These are phyloP conservation scores for Neodiprion virginianus DNA, from an alignment of 1,140 invertebrate species.

Conservation along the genomic window DNA sequence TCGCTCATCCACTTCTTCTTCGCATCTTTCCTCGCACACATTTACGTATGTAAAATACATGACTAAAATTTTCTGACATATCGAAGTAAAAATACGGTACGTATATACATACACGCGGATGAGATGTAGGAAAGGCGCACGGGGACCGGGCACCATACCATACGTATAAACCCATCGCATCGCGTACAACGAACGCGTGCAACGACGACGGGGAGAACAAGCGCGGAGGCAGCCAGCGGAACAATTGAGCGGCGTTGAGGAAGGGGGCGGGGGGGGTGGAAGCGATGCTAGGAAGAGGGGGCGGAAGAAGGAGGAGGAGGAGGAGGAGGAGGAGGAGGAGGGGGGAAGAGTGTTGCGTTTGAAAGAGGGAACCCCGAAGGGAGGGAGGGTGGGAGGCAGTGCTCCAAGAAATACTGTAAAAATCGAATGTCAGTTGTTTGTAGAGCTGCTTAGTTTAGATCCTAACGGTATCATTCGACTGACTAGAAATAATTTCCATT, in stretches of 20 bases:
- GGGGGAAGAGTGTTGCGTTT: slow-evolving; percentile 18
- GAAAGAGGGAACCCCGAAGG: background rate
- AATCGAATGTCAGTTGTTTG: slow-evolving; percentile 7
- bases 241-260: background rate
- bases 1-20: too few relatives aligned
- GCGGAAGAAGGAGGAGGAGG: background rate
- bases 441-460: background rate
- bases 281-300: too few relatives aligned
- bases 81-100: background rate
- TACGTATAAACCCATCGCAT: too few relatives aligned
- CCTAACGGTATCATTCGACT: background rate
- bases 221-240: slow-evolving; percentile 2
- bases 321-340: slow-evolving; percentile 19
- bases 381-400: background rate
- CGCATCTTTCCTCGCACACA: too few relatives aligned
- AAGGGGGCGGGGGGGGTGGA: background rate
- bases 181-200: background rate
- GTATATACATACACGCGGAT: background rate
- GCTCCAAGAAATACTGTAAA: slow-evolving; percentile 3
- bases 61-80: too few relatives aligned
- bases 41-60: too few relatives aligned
- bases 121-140: background rate
- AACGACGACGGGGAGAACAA: background rate
- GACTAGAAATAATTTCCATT: slow-evolving; percentile 4
- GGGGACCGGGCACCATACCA: too few relatives aligned